Percentiles rank a stretch among this genome's conserved stretches.
Evolutionary conservation across 1,140 invertebrate species (phyloP).

Genomic region (Drosophila nikananu): DNA sequence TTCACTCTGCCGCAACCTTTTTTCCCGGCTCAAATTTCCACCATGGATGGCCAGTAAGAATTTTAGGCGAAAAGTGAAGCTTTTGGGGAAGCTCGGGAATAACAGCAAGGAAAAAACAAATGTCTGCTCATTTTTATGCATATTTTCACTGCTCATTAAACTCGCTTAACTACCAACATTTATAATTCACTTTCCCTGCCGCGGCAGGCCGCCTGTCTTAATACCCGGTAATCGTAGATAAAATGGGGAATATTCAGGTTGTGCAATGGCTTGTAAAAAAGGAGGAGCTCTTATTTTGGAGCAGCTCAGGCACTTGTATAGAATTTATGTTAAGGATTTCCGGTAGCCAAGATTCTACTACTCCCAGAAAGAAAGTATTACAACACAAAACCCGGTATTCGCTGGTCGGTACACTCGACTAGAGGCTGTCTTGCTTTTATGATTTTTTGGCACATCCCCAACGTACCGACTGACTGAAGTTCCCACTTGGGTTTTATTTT

Average conservation of each 20-base stretch:
- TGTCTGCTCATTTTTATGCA: constrained; percentile 62
- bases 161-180: constrained; percentile 66
- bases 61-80: constrained; percentile 12
- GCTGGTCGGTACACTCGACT: constrained; percentile 11
- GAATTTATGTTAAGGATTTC: background rate
- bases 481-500: constrained; percentile 47
- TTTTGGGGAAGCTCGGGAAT: background rate
- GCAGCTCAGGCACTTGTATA: background rate
- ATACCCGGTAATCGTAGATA: constrained; percentile 16
- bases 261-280: constrained; percentile 4
- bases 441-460: constrained; percentile 3
- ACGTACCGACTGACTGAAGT: constrained; percentile 37
- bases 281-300: background rate
- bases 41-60: constrained; percentile 1
- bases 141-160: constrained; percentile 79
- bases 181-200: constrained; percentile 60
- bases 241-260: background rate
- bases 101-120: constrained; percentile 48
- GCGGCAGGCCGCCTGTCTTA: constrained; percentile 3
- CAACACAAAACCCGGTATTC: background rate
- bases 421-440: background rate
- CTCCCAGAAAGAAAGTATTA: background rate
- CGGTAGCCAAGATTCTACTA: background rate
- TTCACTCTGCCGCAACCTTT: background rate
- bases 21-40: background rate